These are phyloP conservation scores for Drosophila paranaensis DNA, from an alignment of 2,888 invertebrate species.

Conservation along the genomic window DNA sequence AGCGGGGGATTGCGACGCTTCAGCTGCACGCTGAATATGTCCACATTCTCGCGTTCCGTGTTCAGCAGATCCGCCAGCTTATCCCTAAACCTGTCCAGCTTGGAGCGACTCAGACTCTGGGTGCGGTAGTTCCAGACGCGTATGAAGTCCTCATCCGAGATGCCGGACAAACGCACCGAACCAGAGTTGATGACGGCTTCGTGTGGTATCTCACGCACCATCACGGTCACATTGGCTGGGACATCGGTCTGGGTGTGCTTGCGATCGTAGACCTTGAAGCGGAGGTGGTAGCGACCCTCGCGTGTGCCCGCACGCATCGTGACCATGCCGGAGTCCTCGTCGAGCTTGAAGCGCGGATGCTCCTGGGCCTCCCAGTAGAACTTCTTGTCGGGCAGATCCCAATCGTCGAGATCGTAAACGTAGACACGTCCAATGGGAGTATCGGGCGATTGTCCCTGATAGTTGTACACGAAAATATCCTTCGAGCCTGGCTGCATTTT, in stretches of 20 bases:
- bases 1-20: conserved; percentile 94
- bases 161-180: conserved; percentile 95
- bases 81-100: conserved; percentile 94
- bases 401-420: conserved; percentile 98
- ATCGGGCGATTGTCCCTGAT: conserved; percentile 95
- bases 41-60: conserved; percentile 95
- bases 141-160: conserved; percentile 98
- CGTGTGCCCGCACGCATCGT: conserved; percentile 97
- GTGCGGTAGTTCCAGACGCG: conserved; percentile 97
- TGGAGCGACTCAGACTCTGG: conserved; percentile 93
- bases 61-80: conserved; percentile 94
- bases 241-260: conserved; percentile 98
- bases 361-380: conserved; percentile 97
- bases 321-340: conserved; percentile 97
- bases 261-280: conserved; percentile 95
- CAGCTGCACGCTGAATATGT: conserved; percentile 97
- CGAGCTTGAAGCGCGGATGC: conserved; percentile 94
- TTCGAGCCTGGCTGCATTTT: conserved; percentile 99
- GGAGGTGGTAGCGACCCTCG: conserved; percentile 93
- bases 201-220: conserved; percentile 96
- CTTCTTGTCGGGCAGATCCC: conserved; percentile 99
- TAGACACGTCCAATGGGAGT: conserved; percentile 97
- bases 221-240: conserved; percentile 97
- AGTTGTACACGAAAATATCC: conserved; percentile 98
- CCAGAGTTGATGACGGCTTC: conserved; percentile 98